Evolutionary conservation across 2,888 invertebrate genomes (phyloP).

Genomic region (Alloplasta piceator): DNA sequence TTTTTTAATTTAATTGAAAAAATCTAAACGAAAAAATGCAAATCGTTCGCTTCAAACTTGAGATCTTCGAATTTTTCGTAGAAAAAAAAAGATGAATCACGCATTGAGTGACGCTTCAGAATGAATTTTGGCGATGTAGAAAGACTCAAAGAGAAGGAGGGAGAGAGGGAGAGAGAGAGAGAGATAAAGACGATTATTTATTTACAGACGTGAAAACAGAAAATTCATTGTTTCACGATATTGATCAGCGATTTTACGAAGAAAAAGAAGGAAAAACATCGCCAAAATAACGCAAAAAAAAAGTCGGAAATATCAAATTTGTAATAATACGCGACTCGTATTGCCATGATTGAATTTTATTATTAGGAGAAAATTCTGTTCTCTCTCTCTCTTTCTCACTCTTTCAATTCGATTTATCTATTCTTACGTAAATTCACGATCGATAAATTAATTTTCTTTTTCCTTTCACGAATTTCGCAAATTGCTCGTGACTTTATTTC

Average conservation of each 20-base stretch:
- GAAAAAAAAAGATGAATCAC: too few species aligned
- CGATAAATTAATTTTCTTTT: conserved; percentile 66
- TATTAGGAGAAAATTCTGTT: too few species aligned
- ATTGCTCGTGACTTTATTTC: conserved; percentile 63
- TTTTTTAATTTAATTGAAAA: too few species aligned
- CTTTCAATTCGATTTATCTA: conserved; percentile 67
- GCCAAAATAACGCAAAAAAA: too few species aligned
- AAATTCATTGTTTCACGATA: conserved; percentile 27
- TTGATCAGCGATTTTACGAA: neutral
- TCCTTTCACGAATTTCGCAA: conserved; percentile 61
- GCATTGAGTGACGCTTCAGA: too few species aligned
- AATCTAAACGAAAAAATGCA: too few species aligned
- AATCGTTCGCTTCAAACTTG: too few species aligned
- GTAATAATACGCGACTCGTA: too few species aligned
- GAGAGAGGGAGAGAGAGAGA: neutral
- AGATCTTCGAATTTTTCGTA: too few species aligned
- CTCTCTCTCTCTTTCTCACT: neutral
- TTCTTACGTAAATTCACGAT: conserved; percentile 71
- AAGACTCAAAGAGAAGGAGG: neutral
- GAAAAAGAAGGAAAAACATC: neutral
- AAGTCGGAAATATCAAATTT: too few species aligned
- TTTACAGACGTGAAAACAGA: conserved; percentile 47
- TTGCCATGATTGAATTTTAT: too few species aligned
- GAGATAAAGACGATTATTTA: conserved; percentile 40
- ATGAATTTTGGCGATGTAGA: neutral